Evolutionary conservation across 92 coral and sea anemone species (phyloP).

Genomic region (Chrysogorgia sp.): DNA sequence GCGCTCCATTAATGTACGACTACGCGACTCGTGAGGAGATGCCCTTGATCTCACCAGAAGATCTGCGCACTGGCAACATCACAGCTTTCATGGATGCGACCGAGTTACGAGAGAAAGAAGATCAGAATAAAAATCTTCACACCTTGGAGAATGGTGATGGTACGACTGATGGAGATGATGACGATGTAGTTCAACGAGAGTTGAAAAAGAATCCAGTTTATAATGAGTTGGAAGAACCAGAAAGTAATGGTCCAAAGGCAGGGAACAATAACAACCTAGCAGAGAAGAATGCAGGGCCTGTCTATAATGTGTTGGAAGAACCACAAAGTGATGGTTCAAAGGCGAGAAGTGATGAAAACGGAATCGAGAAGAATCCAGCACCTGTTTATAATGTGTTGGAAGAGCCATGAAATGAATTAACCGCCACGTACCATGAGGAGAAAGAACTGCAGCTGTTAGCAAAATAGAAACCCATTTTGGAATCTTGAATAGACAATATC

Average conservation of each 20-base stretch:
- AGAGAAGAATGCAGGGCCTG: neutral
- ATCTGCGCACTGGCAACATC: neutral
- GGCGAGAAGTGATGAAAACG: neutral
- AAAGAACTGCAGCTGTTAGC: too few relatives aligned
- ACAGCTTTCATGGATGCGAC: too few relatives aligned
- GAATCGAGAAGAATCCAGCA: neutral
- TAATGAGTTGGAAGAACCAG: neutral
- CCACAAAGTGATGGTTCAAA: neutral
- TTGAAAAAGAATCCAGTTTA: neutral
- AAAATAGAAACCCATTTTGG: too few relatives aligned
- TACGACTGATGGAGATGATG: neutral
- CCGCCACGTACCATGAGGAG: too few relatives aligned
- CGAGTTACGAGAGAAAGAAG: too few relatives aligned
- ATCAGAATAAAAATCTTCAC: neutral
- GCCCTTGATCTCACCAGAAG: neutral
- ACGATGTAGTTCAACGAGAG: neutral
- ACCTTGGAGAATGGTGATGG: neutral
- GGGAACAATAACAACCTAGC: neutral
- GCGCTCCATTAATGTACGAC: neutral
- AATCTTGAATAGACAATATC: too few relatives aligned
- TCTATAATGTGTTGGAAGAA: slow-evolving; percentile 18
- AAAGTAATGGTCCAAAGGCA: neutral
- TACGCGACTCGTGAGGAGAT: slow-evolving; percentile 20
- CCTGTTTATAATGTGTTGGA: neutral
- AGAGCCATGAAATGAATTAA: neutral